These are phyloP conservation scores for Eilema caniola DNA, from an alignment of 2,888 invertebrate species.

Conservation along the genomic window DNA sequence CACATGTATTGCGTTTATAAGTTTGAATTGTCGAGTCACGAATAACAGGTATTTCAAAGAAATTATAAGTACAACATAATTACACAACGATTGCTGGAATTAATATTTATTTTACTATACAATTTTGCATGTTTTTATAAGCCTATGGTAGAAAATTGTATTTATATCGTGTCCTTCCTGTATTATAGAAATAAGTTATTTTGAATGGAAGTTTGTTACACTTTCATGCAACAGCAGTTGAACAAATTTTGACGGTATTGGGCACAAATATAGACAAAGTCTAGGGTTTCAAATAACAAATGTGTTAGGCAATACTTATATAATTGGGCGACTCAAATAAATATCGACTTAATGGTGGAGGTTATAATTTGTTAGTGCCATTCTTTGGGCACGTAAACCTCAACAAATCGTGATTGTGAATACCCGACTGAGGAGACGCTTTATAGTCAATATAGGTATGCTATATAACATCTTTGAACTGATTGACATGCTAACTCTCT, in stretches of 20 bases:
- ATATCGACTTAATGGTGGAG: no score
- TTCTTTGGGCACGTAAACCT: neutral
- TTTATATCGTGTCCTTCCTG: neutral
- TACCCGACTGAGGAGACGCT: no score
- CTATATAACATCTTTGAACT: neutral
- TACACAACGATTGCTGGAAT: neutral
- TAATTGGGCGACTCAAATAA: no score
- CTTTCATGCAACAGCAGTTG: neutral
- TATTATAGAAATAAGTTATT: neutral
- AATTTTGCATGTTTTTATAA: slow-evolving; percentile 1
- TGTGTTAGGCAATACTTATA: no score
- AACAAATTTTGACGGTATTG: neutral
- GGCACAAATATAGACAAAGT: neutral
- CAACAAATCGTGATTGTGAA: neutral
- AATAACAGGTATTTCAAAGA: slow-evolving; percentile 36
- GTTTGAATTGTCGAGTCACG: slow-evolving; percentile 42
- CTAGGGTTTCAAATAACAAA: neutral
- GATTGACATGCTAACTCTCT: no score
- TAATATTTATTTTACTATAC: neutral
- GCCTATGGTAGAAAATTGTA: neutral
- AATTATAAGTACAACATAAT: slow-evolving; percentile 21
- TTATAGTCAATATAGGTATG: neutral
- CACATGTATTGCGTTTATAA: slow-evolving; percentile 41
- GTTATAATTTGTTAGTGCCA: no score
- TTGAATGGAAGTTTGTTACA: neutral